phyloP scores from a whole-genome alignment of 2,888 invertebrate genomes.

The Leucoma salicis region DNA sequence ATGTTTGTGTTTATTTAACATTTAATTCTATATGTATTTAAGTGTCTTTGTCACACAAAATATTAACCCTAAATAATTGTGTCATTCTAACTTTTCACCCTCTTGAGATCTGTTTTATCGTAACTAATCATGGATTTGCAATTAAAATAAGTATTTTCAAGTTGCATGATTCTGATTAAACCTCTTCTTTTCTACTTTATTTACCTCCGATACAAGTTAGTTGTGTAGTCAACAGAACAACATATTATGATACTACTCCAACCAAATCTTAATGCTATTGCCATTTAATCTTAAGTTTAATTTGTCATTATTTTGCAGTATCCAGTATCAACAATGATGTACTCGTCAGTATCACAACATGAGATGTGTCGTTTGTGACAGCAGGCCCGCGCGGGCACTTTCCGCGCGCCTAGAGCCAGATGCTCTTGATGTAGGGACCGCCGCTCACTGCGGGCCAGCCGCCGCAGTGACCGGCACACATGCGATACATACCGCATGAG shows the following conservation, averaged over 20 bases:
- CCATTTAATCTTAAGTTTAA: conserved; percentile 9
- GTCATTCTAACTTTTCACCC: too few relatives aligned
- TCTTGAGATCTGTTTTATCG: neutral
- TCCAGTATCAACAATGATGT: conserved; percentile 80
- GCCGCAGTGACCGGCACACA: conserved; percentile 48
- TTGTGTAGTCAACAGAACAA: conserved; percentile 15
- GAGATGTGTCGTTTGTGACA: conserved; percentile 87
- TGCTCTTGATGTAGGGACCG: conserved; percentile 74
- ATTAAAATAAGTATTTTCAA: conserved; percentile 15
- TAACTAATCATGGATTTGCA: conserved; percentile 1
- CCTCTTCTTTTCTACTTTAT: conserved; percentile 20
- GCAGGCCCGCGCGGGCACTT: conserved; percentile 73
- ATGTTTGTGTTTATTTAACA: too few relatives aligned
- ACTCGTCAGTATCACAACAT: conserved; percentile 85
- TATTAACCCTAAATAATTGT: too few relatives aligned
- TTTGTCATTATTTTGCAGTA: conserved; percentile 60
- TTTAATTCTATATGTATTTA: too few relatives aligned
- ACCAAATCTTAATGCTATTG: conserved; percentile 7
- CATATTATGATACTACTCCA: conserved; percentile 9
- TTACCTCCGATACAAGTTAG: conserved; percentile 16
- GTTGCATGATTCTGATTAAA: conserved; percentile 26
- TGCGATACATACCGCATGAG: conserved; percentile 58
- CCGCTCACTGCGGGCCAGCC: conserved; percentile 51
- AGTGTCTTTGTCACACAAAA: too few relatives aligned
- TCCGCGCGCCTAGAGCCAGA: conserved; percentile 58